phyloP scores from a whole-genome alignment of 2,888 invertebrate species.

The Cerastis leucographa region DNA sequence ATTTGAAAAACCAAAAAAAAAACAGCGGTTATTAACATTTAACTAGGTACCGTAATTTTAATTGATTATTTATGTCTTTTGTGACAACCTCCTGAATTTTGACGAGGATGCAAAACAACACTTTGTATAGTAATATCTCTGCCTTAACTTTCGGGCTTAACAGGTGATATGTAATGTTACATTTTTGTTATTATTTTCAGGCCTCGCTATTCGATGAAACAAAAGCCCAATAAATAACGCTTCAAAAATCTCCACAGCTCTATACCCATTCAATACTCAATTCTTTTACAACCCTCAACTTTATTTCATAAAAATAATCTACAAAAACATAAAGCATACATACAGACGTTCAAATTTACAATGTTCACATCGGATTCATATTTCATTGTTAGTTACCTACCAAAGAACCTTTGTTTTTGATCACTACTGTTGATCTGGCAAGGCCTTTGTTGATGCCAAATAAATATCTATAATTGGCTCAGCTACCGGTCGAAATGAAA shows the following conservation, averaged over 20 bases:
- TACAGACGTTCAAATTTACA: slow-evolving; percentile 48
- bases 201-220: neutral
- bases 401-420: slow-evolving; percentile 56
- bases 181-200: neutral
- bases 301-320: slow-evolving; percentile 30
- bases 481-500: slow-evolving; percentile 40
- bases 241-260: neutral
- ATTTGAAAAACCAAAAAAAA: no score
- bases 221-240: neutral
- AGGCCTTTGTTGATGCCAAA: slow-evolving; percentile 57
- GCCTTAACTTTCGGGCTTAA: neutral
- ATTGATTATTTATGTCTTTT: no score
- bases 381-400: slow-evolving; percentile 62
- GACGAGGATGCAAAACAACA: no score
- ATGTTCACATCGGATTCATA: slow-evolving; percentile 48
- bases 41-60: no score
- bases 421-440: slow-evolving; percentile 37
- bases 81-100: no score
- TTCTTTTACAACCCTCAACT: neutral
- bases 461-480: slow-evolving; percentile 60
- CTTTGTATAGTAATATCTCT: no score
- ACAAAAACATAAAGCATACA: slow-evolving; percentile 12
- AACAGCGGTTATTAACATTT: no score
- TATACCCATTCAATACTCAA: neutral
- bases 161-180: neutral